Base-by-base conservation (phyloP, 1,140 invertebrate genomes). In the Bombus fervidus region DNA sequence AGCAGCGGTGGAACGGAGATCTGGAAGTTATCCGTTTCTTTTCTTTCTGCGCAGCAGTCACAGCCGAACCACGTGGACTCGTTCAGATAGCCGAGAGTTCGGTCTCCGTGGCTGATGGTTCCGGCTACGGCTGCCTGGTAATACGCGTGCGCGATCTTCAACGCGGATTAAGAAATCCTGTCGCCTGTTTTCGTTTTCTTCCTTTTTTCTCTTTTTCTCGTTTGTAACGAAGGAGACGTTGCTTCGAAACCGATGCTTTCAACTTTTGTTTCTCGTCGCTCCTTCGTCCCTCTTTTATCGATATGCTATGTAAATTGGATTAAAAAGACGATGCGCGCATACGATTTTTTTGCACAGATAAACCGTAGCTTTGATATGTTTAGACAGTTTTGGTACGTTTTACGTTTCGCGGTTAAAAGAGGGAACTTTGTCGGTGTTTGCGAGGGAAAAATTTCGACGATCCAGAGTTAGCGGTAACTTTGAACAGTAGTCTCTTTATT, bases 1-100 rank as follows among this genome's bases (percentile, higher is more conserved):
- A 53, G 82, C 47, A 82, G 12, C 25, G 66, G 34, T 10, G 25
- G 68, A 22, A 22, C 1, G 74, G 41, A 78, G 69, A 73, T 87
- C 79, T 89, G 59, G 47, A 80, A 39, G 31, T 66, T 83, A 28
- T 64, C 85, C 34, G 75, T 57, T 74, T 41, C 34, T 57, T 71
- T 73, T 75, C 47, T 79, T 75, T 62, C 39, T 64, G 71, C 69
- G 37, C 39, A 25, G 25, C 64, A 57, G 18, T 37, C 34, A 62
- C 15, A n/a, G 25, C 18, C 31, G 4, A 22, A 47, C 59, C 69
- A 74, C 83, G 83, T 73, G 78, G 34, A 37, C 68, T 76, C 8
- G 15, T 41, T 62, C 57, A 15, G 73, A 83, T 71, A 78, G n/a
- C 62, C 62, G 62, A 6, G 64, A 31, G 31, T 37, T 68, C 15